phyloP scores from a whole-genome alignment of 1,140 invertebrate species.

The Zophobas morio region DNA sequence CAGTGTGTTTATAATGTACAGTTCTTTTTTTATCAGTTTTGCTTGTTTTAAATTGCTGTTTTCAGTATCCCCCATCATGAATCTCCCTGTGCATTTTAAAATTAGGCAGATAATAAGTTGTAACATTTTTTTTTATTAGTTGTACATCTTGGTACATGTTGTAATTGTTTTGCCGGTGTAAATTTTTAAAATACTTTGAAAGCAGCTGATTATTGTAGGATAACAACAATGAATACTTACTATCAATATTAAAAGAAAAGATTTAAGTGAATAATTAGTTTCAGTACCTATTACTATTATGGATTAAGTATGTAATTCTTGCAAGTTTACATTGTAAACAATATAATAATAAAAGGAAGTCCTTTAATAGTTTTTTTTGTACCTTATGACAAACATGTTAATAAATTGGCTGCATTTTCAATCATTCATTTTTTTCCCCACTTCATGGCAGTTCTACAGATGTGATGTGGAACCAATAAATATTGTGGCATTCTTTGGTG shows the following conservation, averaged over 20 bases:
- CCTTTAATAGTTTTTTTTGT: constrained; percentile 5
- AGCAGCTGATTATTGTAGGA: constrained; percentile 23
- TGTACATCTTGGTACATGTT: neutral
- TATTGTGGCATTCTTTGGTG: too few species aligned
- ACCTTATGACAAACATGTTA: neutral
- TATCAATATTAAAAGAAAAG: constrained; percentile 10
- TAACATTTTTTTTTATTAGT: constrained; percentile 2
- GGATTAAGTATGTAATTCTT: constrained; percentile 27
- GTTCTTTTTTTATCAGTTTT: constrained; percentile 6
- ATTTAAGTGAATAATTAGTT: constrained; percentile 22
- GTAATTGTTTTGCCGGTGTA: neutral
- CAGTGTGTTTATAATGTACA: constrained; percentile 1
- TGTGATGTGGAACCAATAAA: too few species aligned
- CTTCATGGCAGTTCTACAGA: too few species aligned
- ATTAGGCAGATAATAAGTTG: neutral
- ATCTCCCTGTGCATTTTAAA: constrained; percentile 8
- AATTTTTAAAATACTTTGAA: constrained; percentile 7
- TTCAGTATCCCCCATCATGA: neutral
- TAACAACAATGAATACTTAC: constrained; percentile 6
- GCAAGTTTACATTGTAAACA: constrained; percentile 31
- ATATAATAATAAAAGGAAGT: constrained; percentile 22
- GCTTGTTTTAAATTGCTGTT: constrained; percentile 1
- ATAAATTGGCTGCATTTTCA: too few species aligned
- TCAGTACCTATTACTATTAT: constrained; percentile 21
- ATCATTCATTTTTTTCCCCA: too few species aligned